Conservation (phyloP, 2,888 invertebrate species). For the Drosophila rellima region DNA sequence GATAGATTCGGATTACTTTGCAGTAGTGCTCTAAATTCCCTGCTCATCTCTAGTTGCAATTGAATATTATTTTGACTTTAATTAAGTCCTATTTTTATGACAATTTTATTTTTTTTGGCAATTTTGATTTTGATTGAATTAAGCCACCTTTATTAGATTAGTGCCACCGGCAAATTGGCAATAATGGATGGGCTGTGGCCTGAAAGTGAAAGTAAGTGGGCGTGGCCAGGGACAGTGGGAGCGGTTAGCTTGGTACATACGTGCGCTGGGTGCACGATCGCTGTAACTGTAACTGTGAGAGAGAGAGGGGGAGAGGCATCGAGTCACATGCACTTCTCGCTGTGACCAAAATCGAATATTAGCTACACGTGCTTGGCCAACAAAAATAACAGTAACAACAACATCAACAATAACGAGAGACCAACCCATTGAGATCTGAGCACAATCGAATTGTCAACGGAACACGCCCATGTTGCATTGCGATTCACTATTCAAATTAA, state of each 20-base stretch:
- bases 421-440: conserved; percentile 34
- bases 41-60: conserved; percentile 12
- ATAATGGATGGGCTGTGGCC: conserved; percentile 20
- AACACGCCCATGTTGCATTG: conserved; percentile 64
- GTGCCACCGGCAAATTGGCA: conserved; percentile 9
- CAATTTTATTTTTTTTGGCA: conserved; percentile 34
- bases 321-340: conserved; percentile 38
- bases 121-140: conserved; percentile 45
- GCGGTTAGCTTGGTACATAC: conserved; percentile 3
- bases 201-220: conserved; percentile 46
- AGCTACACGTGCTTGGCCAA: conserved; percentile 41
- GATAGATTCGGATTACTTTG: not conserved
- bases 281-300: conserved; percentile 10
- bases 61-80: conserved; percentile 5
- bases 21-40: not conserved
- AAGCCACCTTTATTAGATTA: conserved; percentile 53
- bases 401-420: conserved; percentile 9
- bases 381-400: not conserved
- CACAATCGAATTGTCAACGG: conserved; percentile 46
- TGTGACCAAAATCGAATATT: conserved; percentile 37
- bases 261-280: conserved; percentile 21
- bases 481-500: conserved; percentile 24
- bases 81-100: conserved; percentile 10
- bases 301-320: not conserved
- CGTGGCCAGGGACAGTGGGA: conserved; percentile 21